A percentile compares a stretch with the other conserved stretches of the same genome.
phyloP scores from a whole-genome alignment of 2,888 invertebrate genomes.

The Lamellibrachia columna region DNA sequence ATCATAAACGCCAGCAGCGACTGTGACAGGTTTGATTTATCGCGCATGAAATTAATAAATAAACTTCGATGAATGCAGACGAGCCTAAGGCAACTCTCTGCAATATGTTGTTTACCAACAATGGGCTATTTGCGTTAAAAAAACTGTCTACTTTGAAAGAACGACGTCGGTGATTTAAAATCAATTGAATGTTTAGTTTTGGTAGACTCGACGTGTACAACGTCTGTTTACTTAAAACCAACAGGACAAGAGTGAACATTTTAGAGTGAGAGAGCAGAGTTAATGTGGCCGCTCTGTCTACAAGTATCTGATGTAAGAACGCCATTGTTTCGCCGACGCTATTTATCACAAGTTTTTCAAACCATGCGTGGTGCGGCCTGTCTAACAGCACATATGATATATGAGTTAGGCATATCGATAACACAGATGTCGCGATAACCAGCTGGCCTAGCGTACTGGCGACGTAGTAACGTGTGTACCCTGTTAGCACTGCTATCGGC shows the following conservation, averaged over 20 bases:
- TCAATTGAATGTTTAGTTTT: background rate
- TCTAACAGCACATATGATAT: constrained; percentile 10
- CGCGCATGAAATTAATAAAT: constrained; percentile 1
- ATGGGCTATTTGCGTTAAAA: background rate
- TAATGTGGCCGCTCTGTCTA: background rate
- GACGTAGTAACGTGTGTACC: background rate
- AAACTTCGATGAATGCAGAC: background rate
- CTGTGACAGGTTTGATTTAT: background rate
- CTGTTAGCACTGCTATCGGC: background rate
- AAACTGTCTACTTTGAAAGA: background rate
- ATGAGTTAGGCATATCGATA: constrained; percentile 3
- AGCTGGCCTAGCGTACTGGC: background rate
- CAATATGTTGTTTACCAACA: background rate
- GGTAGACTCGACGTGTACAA: background rate
- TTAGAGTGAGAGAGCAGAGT: background rate
- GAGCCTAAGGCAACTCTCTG: background rate
- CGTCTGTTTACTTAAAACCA: background rate
- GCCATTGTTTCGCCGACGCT: background rate
- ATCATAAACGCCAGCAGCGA: background rate
- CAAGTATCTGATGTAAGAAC: background rate
- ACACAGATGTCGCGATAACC: background rate
- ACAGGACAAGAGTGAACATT: background rate
- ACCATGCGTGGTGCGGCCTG: background rate
- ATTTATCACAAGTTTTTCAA: background rate
- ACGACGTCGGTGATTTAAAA: background rate